Conservation (phyloP, 2,113 vertebrate species). For the Myocastor coypus region DNA sequence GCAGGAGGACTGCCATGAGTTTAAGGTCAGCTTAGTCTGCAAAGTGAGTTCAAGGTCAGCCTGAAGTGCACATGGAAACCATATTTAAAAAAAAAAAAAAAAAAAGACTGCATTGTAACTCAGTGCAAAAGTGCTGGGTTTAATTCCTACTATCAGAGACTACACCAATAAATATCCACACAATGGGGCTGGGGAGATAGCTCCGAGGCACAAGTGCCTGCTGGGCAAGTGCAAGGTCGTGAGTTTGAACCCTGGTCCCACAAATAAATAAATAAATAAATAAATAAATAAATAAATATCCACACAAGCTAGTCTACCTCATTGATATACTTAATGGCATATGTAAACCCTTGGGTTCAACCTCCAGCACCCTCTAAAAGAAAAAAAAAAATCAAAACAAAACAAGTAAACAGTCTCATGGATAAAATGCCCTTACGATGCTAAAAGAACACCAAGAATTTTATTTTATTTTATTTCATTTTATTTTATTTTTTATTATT, state of each 20-base stretch:
- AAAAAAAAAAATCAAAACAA: not conserved
- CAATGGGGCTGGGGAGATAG: no score
- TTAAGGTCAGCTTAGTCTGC: not conserved
- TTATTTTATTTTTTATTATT: no score
- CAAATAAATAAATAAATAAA: not conserved
- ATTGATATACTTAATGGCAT: not conserved
- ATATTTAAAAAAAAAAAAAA: not conserved
- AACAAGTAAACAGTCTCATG: not conserved
- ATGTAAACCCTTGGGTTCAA: not conserved
- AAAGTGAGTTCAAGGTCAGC: not conserved
- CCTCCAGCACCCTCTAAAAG: not conserved
- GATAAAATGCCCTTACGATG: constrained; percentile 18
- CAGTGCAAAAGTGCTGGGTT: not conserved
- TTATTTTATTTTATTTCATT: no score
- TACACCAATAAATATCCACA: not conserved
- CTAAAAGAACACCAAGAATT: constrained; percentile 34
- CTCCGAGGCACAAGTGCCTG: no score
- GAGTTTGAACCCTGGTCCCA: no score
- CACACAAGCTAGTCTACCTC: not conserved
- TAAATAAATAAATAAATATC: not conserved
- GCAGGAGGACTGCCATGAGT: not conserved
- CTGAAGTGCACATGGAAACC: not conserved
- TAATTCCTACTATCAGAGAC: not conserved
- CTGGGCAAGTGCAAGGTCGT: no score
- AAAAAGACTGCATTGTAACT: no score